phyloP scores from a whole-genome alignment of 64 coral and sea anemone species.

The Dendronephthya gigantea region DNA sequence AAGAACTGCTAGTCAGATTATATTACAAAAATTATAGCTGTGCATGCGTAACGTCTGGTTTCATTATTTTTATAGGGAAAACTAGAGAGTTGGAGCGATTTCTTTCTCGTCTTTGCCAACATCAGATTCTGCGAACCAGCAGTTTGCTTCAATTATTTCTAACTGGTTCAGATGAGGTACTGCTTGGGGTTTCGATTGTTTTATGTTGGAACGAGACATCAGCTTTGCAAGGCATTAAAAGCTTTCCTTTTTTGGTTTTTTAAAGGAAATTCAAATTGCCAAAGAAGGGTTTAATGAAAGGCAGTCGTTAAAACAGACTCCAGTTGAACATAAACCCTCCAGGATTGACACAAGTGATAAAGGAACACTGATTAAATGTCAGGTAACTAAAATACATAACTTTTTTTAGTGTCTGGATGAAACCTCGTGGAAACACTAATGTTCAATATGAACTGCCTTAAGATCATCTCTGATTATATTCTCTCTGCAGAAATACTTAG shows the following conservation, averaged over 20 bases:
- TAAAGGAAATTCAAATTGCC: not conserved
- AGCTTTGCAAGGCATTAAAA: too few relatives aligned
- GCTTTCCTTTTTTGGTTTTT: not conserved
- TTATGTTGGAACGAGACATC: too few relatives aligned
- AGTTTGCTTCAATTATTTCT: not conserved
- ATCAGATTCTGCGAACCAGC: slow-evolving; percentile 5
- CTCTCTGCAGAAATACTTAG: not conserved
- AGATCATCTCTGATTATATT: not conserved
- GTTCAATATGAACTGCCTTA: not conserved
- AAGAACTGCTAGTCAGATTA: not conserved
- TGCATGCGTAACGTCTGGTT: not conserved
- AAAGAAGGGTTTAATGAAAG: slow-evolving; percentile 5
- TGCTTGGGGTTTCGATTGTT: not conserved
- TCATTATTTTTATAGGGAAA: not conserved
- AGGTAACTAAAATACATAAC: not conserved
- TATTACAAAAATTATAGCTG: not conserved
- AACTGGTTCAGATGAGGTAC: slow-evolving; percentile 11
- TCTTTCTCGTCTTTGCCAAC: slow-evolving; percentile 15
- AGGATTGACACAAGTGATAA: not conserved
- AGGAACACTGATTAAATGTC: not conserved
- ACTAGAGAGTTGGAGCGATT: slow-evolving; percentile 3
- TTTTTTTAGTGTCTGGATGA: not conserved
- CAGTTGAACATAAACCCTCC: not conserved
- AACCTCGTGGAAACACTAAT: too few relatives aligned
- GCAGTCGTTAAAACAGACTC: not conserved